Base-by-base conservation (phyloP, 2,113 vertebrate genomes). In the Cryptomyrus ogoouensis region DNA sequence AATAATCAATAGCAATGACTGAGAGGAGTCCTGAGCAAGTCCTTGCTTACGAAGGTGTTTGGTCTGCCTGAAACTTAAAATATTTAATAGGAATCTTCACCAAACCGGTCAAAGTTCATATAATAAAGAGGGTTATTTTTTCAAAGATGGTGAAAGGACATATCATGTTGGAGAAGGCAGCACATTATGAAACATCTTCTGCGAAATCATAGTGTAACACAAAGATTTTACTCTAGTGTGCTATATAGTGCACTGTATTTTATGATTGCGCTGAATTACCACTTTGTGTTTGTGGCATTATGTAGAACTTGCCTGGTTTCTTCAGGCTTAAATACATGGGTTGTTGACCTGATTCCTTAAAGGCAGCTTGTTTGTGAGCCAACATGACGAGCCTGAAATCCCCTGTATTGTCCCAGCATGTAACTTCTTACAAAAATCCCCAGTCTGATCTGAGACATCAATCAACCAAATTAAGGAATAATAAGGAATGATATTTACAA, bases 401-500 rank as follows among this genome's bases (percentile, higher is more conserved):
- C 9, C n/a, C 62, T 39, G 5, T 77, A 77, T 39, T 77, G 15
- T 17, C 15, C 27, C 35, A 77, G 15, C 70, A 77, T 39, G 5
- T 17, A 39, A 77, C 70, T 77, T 12, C 70, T 77, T 17, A 77
- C 13, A 77, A 77, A 77, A 77, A 77, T 77, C 31, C 35, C 15
- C 74, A 8, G 74, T 39, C 74, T 80, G 62, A 70, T 70, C 35
- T 80, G 35, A 80, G 12, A 42, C 31, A 39, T 80, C 74, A 17
- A 19, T 80, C 74, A 80, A 42, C 35, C 74, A 19, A 80, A 42
- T 80, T 42, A 80, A 80, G 74, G 35, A 80, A 80, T 80, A 17
- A 42, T 80, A 42, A 80, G 50, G 53, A 89, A 89, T 84, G 50
- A 12, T 58, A 49, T 84, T 83, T 52, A 52, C 49, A 89, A 66